Percentiles rank a stretch among this genome's conserved stretches.
These are phyloP conservation scores for Dasypogon diadema DNA, from an alignment of 2,888 invertebrate species.

Conservation along the genomic window DNA sequence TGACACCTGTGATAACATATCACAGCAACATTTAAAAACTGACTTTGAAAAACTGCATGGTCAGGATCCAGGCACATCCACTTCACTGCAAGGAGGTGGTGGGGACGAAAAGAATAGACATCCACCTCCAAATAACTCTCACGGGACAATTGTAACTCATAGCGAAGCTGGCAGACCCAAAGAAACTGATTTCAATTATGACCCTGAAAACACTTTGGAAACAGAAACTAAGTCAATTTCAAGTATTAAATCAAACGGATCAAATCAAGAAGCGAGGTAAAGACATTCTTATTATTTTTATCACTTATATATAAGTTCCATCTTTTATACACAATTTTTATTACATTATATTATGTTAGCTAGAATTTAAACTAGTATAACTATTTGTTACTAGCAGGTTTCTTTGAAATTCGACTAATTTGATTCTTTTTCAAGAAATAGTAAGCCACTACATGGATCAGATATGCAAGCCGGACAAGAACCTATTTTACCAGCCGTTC, in stretches of 20 bases:
- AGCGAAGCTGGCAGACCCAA: slow-evolving; percentile 65
- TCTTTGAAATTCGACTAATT: too few relatives aligned
- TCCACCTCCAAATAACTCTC: not conserved
- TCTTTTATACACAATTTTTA: not conserved
- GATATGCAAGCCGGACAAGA: slow-evolving; percentile 78
- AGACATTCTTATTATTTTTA: slow-evolving; percentile 56
- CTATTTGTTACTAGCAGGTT: too few relatives aligned
- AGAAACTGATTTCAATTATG: slow-evolving; percentile 83
- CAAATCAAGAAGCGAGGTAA: slow-evolving; percentile 83
- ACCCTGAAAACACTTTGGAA: slow-evolving; percentile 87
- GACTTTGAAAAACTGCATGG: slow-evolving; percentile 59
- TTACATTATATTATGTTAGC: not conserved
- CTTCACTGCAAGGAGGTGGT: slow-evolving; percentile 55
- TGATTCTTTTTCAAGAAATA: slow-evolving; percentile 27
- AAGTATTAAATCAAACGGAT: slow-evolving; percentile 82
- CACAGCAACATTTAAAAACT: slow-evolving; percentile 63
- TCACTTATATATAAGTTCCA: not conserved
- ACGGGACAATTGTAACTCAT: slow-evolving; percentile 19
- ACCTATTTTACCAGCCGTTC: slow-evolving; percentile 91
- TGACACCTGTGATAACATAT: slow-evolving; percentile 51
- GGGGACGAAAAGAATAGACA: slow-evolving; percentile 58
- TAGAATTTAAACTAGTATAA: not conserved
- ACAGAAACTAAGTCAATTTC: slow-evolving; percentile 92
- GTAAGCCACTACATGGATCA: slow-evolving; percentile 20
- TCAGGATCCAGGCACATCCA: slow-evolving; percentile 5